phyloP scores from a whole-genome alignment of 1,140 invertebrate genomes.

The Contarinia nasturtii region DNA sequence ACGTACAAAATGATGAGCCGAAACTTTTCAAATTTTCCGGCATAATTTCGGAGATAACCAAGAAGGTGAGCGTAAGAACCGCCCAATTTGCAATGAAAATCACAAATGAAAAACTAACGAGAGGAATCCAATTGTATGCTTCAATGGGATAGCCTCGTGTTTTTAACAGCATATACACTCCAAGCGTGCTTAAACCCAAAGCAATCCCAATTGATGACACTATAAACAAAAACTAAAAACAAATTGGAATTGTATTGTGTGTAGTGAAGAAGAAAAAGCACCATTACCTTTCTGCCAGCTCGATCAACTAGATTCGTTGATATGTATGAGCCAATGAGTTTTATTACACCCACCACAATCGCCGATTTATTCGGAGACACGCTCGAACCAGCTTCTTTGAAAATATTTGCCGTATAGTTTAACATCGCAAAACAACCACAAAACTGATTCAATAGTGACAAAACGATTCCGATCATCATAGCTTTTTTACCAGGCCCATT shows the following conservation, averaged over 20 bases:
- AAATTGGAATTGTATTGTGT: background rate
- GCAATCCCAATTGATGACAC: background rate
- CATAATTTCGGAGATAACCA: slow-evolving; percentile 17
- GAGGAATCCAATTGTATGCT: slow-evolving; percentile 13
- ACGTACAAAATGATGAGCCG: slow-evolving; percentile 13
- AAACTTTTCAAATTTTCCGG: slow-evolving; percentile 16
- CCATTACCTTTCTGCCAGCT: background rate
- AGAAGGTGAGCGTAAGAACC: slow-evolving; percentile 14
- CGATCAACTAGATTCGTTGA: background rate
- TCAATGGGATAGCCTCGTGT: slow-evolving; percentile 5
- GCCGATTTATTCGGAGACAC: slow-evolving; percentile 38
- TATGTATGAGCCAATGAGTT: slow-evolving; percentile 13
- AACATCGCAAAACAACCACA: slow-evolving; percentile 19
- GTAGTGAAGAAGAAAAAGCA: background rate
- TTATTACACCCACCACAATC: slow-evolving; percentile 53
- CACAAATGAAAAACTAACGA: slow-evolving; percentile 17
- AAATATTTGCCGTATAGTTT: slow-evolving; percentile 38
- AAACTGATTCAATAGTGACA: slow-evolving; percentile 29
- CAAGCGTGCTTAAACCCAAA: background rate
- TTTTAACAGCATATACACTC: background rate
- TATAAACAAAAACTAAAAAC: background rate
- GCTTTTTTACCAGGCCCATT: background rate
- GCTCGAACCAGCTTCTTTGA: slow-evolving; percentile 34
- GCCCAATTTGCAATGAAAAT: slow-evolving; percentile 15
- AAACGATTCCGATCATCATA: slow-evolving; percentile 18